Percentiles rank a stretch among this genome's conserved stretches.
phyloP scores from a whole-genome alignment of 2,797 vertebrate genomes.

The Enteromius treurensis region DNA sequence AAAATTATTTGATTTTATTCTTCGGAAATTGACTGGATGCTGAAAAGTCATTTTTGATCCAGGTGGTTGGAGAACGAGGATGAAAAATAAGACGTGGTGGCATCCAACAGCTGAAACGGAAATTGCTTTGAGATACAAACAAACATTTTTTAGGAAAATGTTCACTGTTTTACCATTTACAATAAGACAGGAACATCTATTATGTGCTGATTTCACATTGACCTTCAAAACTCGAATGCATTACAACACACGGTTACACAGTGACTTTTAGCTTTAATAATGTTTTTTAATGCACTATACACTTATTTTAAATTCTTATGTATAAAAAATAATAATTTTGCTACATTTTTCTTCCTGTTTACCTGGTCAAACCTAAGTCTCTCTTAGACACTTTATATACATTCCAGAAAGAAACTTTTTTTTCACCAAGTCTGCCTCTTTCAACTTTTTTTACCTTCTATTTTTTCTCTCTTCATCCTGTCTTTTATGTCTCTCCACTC shows the following conservation, averaged over 20 bases:
- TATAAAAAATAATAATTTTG: neutral
- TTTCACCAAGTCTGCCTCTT: neutral
- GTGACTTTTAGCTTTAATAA: neutral
- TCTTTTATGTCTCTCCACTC: constrained; percentile 23
- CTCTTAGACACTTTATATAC: neutral
- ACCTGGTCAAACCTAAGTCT: neutral
- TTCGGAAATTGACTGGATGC: neutral
- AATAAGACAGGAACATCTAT: neutral
- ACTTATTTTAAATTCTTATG: neutral
- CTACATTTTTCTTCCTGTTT: neutral
- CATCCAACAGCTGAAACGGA: neutral
- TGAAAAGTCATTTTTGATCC: constrained; percentile 7
- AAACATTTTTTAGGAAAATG: neutral
- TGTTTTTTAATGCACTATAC: neutral
- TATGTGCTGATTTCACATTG: neutral
- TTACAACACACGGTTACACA: neutral
- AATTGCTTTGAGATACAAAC: neutral
- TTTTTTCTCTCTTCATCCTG: neutral
- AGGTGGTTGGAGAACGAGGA: neutral
- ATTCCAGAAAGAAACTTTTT: neutral
- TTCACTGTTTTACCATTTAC: neutral
- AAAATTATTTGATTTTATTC: neutral
- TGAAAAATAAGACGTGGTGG: neutral
- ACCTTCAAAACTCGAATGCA: neutral
- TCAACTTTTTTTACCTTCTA: neutral